A percentile compares a stretch with the other conserved stretches of the same genome.
Evolutionary conservation across 2,888 invertebrate genomes (phyloP).

Genomic region (Nemotelus pantherinus): DNA sequence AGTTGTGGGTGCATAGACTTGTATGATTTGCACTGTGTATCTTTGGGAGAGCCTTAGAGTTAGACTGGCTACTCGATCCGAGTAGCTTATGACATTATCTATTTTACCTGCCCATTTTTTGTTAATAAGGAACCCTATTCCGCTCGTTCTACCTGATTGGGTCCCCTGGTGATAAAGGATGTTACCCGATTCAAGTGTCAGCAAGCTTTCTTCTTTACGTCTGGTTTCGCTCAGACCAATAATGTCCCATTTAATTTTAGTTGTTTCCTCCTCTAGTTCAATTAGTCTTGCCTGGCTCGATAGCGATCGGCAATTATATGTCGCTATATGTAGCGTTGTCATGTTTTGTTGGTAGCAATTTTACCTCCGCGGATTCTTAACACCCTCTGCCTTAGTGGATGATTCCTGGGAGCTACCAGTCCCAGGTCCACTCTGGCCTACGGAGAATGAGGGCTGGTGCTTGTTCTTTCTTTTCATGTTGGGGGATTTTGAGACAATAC

Average conservation of each 20-base stretch:
- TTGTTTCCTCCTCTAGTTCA: too few relatives aligned
- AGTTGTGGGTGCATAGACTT: too few relatives aligned
- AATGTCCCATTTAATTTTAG: too few relatives aligned
- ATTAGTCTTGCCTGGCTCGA: too few relatives aligned
- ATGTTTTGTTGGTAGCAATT: background rate
- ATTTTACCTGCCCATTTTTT: constrained; percentile 6
- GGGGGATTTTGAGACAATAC: constrained; percentile 5
- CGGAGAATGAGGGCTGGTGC: constrained; percentile 16
- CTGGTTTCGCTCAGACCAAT: constrained; percentile 13
- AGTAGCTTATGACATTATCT: background rate
- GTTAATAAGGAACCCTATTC: constrained; percentile 21
- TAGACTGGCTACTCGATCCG: constrained; percentile 23
- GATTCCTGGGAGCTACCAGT: too few relatives aligned
- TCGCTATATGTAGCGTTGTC: too few relatives aligned
- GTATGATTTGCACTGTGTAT: too few relatives aligned
- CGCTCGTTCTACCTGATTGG: constrained; percentile 31
- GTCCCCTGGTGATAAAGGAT: constrained; percentile 13
- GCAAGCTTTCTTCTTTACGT: background rate
- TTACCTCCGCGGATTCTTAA: constrained; percentile 12
- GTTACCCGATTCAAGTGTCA: constrained; percentile 10
- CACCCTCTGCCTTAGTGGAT: constrained; percentile 21
- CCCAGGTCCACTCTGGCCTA: constrained; percentile 5
- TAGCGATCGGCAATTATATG: too few relatives aligned
- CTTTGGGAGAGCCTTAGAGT: too few relatives aligned
- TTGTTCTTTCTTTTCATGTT: constrained; percentile 10